Percentiles rank a stretch among this genome's conserved stretches.
These are phyloP conservation scores for Neoniphon sammara DNA, from an alignment of 2,797 vertebrate genomes.

Conservation along the genomic window DNA sequence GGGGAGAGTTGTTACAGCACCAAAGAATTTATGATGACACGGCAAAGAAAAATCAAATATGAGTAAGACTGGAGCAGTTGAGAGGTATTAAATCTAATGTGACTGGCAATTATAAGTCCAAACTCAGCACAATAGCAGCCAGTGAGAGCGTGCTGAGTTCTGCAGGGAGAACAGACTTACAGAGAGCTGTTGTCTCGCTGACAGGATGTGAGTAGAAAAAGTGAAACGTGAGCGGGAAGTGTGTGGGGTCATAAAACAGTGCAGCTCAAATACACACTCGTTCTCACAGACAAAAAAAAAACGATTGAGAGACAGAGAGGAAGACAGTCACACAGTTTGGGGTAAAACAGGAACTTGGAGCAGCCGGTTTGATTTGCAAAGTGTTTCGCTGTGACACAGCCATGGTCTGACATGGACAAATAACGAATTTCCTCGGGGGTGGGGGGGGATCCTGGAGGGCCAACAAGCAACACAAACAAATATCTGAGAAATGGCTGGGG, in stretches of 20 bases:
- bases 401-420: slow-evolving; percentile 29
- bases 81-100: slow-evolving; percentile 10
- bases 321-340: slow-evolving; percentile 34
- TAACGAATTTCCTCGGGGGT: slow-evolving; percentile 44
- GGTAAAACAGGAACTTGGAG: slow-evolving; percentile 63
- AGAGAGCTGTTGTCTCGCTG: slow-evolving; percentile 57
- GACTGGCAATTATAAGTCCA: not conserved
- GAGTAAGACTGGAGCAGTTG: not conserved
- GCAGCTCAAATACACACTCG: slow-evolving; percentile 40
- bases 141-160: not conserved
- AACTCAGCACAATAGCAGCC: slow-evolving; percentile 9
- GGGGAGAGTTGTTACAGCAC: not conserved
- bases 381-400: slow-evolving; percentile 45
- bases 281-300: slow-evolving; percentile 38
- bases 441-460: slow-evolving; percentile 23
- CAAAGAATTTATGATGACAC: slow-evolving; percentile 11
- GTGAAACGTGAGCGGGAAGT: slow-evolving; percentile 80
- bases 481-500: not conserved
- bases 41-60: not conserved
- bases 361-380: slow-evolving; percentile 30
- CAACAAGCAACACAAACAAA: slow-evolving; percentile 33
- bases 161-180: slow-evolving; percentile 29
- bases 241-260: slow-evolving; percentile 65
- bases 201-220: slow-evolving; percentile 77
- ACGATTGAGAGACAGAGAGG: slow-evolving; percentile 32